Evolutionary conservation across 2,113 vertebrate genomes (phyloP).

Genomic region (Panthera leo): DNA sequence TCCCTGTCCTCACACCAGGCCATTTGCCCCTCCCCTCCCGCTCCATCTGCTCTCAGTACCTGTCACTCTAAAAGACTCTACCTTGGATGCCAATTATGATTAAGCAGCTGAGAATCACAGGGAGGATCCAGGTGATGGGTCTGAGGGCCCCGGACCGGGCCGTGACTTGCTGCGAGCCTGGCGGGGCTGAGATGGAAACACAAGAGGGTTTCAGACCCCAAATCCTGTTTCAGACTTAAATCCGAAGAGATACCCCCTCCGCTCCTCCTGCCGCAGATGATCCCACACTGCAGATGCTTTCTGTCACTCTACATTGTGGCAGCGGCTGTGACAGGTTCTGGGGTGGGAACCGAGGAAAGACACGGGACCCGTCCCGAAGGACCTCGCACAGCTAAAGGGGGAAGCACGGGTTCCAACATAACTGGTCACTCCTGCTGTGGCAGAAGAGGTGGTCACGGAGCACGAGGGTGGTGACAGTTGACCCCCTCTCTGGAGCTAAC

Average conservation of each 20-base stretch:
- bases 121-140: accelerated
- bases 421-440: not conserved
- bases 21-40: too few relatives aligned
- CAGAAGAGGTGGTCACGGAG: not conserved
- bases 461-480: not conserved
- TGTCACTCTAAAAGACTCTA: not conserved
- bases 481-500: not conserved
- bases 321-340: accelerated
- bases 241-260: not conserved
- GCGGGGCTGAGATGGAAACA: not conserved
- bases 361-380: too few relatives aligned
- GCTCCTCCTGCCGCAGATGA: not conserved
- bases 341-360: not conserved
- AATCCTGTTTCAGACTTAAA: too few relatives aligned
- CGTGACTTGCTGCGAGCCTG: accelerated
- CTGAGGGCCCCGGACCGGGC: accelerated
- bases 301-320: not conserved
- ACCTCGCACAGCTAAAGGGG: not conserved
- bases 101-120: accelerated
- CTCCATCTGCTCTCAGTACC: not conserved
- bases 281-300: accelerated
- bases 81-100: accelerated
- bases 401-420: not conserved
- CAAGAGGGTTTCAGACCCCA: too few relatives aligned
- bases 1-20: not conserved